Base-by-base conservation (phyloP, 2,888 invertebrate species). In the Agrotis segetum region DNA sequence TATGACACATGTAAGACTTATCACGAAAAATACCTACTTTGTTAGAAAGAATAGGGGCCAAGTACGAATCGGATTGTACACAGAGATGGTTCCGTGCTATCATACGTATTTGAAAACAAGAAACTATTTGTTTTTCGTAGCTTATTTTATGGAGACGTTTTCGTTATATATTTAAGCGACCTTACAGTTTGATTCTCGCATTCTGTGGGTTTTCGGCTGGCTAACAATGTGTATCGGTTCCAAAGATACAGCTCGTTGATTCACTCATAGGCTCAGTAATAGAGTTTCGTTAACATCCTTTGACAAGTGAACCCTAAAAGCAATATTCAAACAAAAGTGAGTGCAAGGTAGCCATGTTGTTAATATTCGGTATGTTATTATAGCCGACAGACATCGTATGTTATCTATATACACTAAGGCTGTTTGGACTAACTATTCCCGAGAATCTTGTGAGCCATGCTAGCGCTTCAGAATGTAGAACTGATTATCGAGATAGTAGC, bases 331-430 rank as follows among this genome's bases (percentile, higher is more conserved):
- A 46, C 61, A 68, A 64, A 75, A 71, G 59, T 24, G 55, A 56
- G 19, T 64, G 58, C 67, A 74, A 55, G 62, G 66, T 40, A 52
- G 49, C 52, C 44, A 16, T 49, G 16, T 52, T 73, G 74, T 74
- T 66, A 68, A 71, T 72, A 72, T 81, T 76, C 46, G 21, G 58
- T 66, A 46, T 73, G 49, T 78, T 81, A 74, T 81, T 78, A 52
- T 66, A 74, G 50, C 62, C 50, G 53, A 62, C 71, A 65, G 65
- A 72, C 60, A 58, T 50, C 65, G 61, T 63, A 53, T 74, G 74
- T 68, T 78, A 58, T 81, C 74, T 81, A 67, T 77, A 64, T 61
- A 74, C 56, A 71, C 71, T 66, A 61, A 67, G 74, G 53, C 62
- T 73, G 65, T 70, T 80, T 77, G 66, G 17, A 71, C 55, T 74